Evolutionary conservation across 92 coral and sea anemone genomes (phyloP), one percentile per base, ranked within the genome.

Genomic region (Virgularia gustaviana): DNA sequence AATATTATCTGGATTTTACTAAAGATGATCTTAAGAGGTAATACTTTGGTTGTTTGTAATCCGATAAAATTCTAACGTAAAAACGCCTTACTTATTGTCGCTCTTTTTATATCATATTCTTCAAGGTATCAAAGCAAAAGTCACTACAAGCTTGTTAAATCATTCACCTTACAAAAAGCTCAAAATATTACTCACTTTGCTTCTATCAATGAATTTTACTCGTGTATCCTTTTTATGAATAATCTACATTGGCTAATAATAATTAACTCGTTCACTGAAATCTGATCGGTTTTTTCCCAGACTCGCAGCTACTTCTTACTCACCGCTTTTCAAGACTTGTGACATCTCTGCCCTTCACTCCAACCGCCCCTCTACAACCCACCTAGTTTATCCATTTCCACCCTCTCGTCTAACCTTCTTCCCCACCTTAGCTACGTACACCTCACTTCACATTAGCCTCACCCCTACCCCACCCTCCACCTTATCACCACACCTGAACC

Each of bases 211-310:
- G 85, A 87, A 27, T 92, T 92, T 62, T 91, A 89, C 42, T 92
- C 98, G 12, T 92, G 96, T 92, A 92, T 92, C 98, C 96, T 86
- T 87, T 73, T 36, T 29, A n/a, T n/a, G n/a, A n/a, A n/a, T n/a
- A n/a, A n/a, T n/a, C n/a, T n/a, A n/a, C n/a, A n/a, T n/a, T n/a
- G n/a, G n/a, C n/a, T n/a, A n/a, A n/a, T n/a, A n/a, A n/a, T n/a
- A n/a, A n/a, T n/a, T n/a, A n/a, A n/a, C n/a, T n/a, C n/a, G n/a
- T n/a, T n/a, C n/a, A n/a, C n/a, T n/a, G n/a, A n/a, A n/a, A n/a
- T n/a, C n/a, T n/a, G n/a, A n/a, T n/a, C n/a, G n/a, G n/a, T n/a
- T n/a, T n/a, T n/a, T n/a, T n/a, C n/a, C n/a, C n/a, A n/a, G n/a
- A n/a, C n/a, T n/a, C n/a, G n/a, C n/a, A n/a, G n/a, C n/a, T n/a